Percentiles rank a stretch among this genome's conserved stretches.
These are phyloP conservation scores for Aphelenchoides besseyi DNA, from an alignment of 1,140 invertebrate genomes.

Conservation along the genomic window DNA sequence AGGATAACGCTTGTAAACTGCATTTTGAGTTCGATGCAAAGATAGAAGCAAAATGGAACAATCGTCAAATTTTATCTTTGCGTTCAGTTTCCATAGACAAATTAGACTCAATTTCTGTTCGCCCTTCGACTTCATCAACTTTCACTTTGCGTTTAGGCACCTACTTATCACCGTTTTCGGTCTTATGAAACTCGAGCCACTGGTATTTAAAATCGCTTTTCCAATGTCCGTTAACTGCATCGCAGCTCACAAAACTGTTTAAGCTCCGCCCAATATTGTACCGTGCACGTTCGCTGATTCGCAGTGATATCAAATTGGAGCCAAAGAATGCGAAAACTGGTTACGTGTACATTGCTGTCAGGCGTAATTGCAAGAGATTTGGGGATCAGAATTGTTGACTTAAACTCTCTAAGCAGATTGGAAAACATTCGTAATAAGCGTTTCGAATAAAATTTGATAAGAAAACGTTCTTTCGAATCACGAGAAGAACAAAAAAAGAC, in stretches of 20 bases:
- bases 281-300: neutral
- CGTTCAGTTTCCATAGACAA: no score
- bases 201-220: no score
- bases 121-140: neutral
- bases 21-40: neutral
- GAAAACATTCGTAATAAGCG: neutral
- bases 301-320: neutral
- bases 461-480: neutral
- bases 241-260: no score
- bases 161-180: no score
- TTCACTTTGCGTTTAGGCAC: neutral
- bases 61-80: neutral
- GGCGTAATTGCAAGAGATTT: neutral
- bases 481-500: slow-evolving; percentile 1
- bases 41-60: neutral
- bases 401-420: neutral
- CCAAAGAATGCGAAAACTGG: neutral
- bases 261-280: neutral
- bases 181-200: no score
- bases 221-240: no score
- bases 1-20: neutral
- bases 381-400: neutral
- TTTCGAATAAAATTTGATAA: neutral
- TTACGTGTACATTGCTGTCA: neutral
- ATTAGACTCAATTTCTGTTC: no score